Evolutionary conservation across 1,140 invertebrate species (phyloP), one percentile per base, ranked within the genome.

Genomic region (Druon quercuslanigerum): DNA sequence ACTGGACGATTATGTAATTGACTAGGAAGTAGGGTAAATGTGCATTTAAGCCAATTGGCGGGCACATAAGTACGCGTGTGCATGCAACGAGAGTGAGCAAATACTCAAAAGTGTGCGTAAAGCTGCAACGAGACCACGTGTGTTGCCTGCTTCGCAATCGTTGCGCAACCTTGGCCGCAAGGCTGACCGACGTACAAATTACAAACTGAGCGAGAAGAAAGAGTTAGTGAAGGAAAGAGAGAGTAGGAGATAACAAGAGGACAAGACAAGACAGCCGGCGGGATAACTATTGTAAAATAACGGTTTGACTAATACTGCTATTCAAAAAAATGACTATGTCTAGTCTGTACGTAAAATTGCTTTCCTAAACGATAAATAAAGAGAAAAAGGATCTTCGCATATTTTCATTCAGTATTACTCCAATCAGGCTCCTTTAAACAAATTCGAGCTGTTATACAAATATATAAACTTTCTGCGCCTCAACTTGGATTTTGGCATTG

Each of bases 11-110:
- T 90, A 90, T 87, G 85, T 87, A 87, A 90, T 90, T 88, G 86
- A 79, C 81, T 83, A 83, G 83, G 85, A 90, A 89, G 85, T 90
- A 88, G 88, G 87, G 86, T 91, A 90, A 91, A 87, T 88, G 87
- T 89, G 86, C 86, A 91, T 91, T 90, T 88, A 86, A 90, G 84
- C 87, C 89, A 91, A 91, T 91, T 90, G 89, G 79, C 84, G 76
- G 74, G 77, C 70, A 72, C 73, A 70, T 52, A 60, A 50, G 72
- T 71, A 79, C 81, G 71, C 72, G 57, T 51, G 71, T 72, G 51
- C 40, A 46, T 72, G 52, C 46, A 54, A 73, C 33, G 25, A 66
- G 50, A 71, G 46, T n/a, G 50, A 50, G 52, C n/a, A 20, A 5
- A 14, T 51, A n/a, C 19, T 51, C 50, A 11, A 73, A 76, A 71